These are phyloP conservation scores for Mantis religiosa DNA, from an alignment of 2,888 invertebrate species.

Conservation along the genomic window DNA sequence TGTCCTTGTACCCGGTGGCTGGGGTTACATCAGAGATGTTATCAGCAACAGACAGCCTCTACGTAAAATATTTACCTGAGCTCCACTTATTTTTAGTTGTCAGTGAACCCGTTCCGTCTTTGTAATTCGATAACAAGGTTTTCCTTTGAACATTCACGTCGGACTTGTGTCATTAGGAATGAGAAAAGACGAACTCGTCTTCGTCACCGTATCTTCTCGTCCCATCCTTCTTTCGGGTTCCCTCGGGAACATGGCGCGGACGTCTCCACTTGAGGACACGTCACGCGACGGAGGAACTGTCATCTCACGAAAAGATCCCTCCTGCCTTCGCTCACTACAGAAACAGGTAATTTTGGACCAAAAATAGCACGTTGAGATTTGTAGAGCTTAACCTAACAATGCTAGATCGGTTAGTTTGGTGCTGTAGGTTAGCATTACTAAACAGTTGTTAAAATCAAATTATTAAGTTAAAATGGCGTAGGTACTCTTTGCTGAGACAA, in stretches of 20 bases:
- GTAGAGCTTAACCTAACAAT: no score
- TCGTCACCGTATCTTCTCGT: background rate
- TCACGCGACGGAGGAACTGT: background rate
- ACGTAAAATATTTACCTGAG: background rate
- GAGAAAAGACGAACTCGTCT: background rate
- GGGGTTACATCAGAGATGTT: background rate
- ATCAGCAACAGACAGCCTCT: background rate
- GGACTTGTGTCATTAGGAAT: background rate
- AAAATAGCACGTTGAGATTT: no score
- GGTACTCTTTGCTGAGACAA: no score
- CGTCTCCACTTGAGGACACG: background rate
- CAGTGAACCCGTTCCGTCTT: background rate
- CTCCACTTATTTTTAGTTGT: background rate
- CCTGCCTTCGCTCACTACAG: no score
- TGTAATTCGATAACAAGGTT: background rate
- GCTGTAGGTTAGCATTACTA: no score
- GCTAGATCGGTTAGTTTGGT: no score
- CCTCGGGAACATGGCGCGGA: background rate
- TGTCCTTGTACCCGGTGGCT: background rate
- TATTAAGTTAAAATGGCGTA: no score
- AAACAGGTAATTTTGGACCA: no score
- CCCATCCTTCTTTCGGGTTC: background rate
- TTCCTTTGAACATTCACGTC: background rate
- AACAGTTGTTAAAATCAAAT: no score
- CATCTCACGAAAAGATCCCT: no score